Percentiles rank a stretch among this genome's conserved stretches.
These are phyloP conservation scores for Lucinisca nassula DNA, from an alignment of 2,888 invertebrate genomes.

Conservation along the genomic window DNA sequence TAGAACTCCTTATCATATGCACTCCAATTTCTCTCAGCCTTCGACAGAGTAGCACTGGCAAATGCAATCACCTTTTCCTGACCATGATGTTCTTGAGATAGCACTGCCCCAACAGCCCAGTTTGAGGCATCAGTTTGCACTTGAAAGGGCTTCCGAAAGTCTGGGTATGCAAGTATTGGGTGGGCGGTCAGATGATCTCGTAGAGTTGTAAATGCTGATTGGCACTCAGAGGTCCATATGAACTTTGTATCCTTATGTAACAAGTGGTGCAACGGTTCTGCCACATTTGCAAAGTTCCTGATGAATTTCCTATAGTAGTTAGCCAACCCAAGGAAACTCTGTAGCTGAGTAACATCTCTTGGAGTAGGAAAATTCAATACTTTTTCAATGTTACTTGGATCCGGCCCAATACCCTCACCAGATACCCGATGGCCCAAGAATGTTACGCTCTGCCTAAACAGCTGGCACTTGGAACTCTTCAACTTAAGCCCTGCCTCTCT, in stretches of 20 bases:
- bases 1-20: conserved; percentile 63
- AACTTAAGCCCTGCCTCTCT: conserved; percentile 42
- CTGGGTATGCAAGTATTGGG: conserved; percentile 54
- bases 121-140: conserved; percentile 47
- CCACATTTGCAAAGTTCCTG: conserved; percentile 43
- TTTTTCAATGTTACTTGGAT: conserved; percentile 27
- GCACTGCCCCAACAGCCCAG: conserved; percentile 39
- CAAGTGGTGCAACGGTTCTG: conserved; percentile 36
- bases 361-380: conserved; percentile 21
- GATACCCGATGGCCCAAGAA: conserved; percentile 56
- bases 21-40: conserved; percentile 47
- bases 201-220: conserved; percentile 28
- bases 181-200: conserved; percentile 21
- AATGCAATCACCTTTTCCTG: conserved; percentile 40
- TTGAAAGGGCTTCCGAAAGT: conserved; percentile 35
- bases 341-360: conserved; percentile 17
- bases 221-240: conserved; percentile 46
- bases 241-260: conserved; percentile 44
- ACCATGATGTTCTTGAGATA: conserved; percentile 35
- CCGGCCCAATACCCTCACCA: conserved; percentile 36
- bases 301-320: conserved; percentile 52
- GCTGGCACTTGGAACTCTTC: conserved; percentile 54
- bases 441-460: conserved; percentile 28
- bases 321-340: conserved; percentile 41
- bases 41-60: conserved; percentile 47